Conservation (phyloP, 1,140 invertebrate genomes). For the Ditylenchus dipsaci region DNA sequence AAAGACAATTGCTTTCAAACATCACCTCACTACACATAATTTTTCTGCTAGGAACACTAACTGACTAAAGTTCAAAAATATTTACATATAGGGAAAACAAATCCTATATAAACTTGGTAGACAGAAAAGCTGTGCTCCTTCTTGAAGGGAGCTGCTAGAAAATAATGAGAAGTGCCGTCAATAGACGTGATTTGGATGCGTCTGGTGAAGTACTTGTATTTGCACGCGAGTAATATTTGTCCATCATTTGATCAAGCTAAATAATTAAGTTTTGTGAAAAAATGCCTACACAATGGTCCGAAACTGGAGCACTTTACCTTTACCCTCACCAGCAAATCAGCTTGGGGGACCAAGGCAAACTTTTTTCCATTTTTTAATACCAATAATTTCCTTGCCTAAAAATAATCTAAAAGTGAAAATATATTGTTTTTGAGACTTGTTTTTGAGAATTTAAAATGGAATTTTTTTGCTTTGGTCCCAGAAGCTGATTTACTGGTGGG, state of each 20-base stretch:
- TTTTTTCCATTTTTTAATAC: no score
- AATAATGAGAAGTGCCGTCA: slow-evolving; percentile 20
- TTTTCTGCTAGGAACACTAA: slow-evolving; percentile 38
- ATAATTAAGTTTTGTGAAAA: no score
- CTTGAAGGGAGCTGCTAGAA: slow-evolving; percentile 38
- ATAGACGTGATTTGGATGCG: neutral
- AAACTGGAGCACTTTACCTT: no score
- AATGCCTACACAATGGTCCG: no score
- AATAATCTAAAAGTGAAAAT: no score
- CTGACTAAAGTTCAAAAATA: slow-evolving; percentile 35
- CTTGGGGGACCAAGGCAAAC: no score
- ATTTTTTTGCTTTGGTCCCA: no score
- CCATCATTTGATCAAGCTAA: slow-evolving; percentile 26
- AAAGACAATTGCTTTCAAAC: slow-evolving; percentile 48
- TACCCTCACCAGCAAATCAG: no score
- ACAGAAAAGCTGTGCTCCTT: slow-evolving; percentile 41
- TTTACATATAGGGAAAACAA: neutral
- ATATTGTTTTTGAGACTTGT: no score
- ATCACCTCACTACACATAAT: slow-evolving; percentile 41
- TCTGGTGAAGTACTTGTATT: neutral
- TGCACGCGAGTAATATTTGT: slow-evolving; percentile 14
- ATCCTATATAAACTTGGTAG: slow-evolving; percentile 28
- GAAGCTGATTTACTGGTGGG: no score
- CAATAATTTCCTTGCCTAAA: no score
- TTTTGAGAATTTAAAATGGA: no score